Evolutionary conservation across 2,113 vertebrate species (phyloP).

Genomic region (Mobula birostris): DNA sequence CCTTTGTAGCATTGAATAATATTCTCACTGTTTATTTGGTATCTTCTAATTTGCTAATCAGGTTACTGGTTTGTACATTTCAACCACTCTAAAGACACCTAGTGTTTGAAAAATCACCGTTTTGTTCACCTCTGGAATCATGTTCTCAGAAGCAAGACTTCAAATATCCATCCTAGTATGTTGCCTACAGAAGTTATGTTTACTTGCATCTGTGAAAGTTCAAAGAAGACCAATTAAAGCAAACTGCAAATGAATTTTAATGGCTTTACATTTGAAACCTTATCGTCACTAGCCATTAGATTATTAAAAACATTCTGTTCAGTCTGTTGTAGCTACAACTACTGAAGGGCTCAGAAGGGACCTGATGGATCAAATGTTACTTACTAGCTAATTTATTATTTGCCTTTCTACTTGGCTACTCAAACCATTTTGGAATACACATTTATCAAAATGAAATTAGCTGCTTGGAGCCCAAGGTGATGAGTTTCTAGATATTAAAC

Average conservation of each 20-base stretch:
- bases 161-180: background rate
- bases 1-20: background rate
- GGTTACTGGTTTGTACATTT: background rate
- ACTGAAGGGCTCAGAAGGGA: background rate
- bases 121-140: background rate
- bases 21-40: background rate
- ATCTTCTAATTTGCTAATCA: background rate
- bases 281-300: background rate
- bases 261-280: background rate
- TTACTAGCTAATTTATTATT: background rate
- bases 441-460: background rate
- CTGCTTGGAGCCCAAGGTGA: background rate
- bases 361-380: background rate
- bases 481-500: background rate
- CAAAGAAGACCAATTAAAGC: background rate
- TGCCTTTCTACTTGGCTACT: background rate
- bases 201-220: background rate
- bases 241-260: background rate
- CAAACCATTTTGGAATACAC: background rate
- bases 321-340: background rate
- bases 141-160: background rate
- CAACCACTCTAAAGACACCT: background rate
- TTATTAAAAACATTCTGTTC: background rate
- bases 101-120: background rate
- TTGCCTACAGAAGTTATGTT: background rate